Percentiles rank a stretch among this genome's conserved stretches.
These are phyloP conservation scores for Cantharis rufa DNA, from an alignment of 2,888 invertebrate genomes.

Conservation along the genomic window DNA sequence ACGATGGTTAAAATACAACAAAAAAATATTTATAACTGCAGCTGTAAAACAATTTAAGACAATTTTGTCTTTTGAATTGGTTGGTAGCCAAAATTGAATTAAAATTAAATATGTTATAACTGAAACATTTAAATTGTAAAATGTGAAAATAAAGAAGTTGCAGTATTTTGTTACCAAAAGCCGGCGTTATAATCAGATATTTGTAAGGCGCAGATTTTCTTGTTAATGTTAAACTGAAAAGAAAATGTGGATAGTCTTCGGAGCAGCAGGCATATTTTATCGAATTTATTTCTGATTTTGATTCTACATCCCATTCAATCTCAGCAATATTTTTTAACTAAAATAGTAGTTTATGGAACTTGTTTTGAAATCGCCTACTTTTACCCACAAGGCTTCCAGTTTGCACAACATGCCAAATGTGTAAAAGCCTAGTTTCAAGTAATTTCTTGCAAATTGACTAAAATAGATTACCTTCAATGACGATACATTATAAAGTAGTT, in stretches of 20 bases:
- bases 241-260: not conserved
- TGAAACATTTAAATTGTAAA: not conserved
- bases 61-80: slow-evolving; percentile 68
- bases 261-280: slow-evolving; percentile 7
- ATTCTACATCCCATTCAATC: slow-evolving; percentile 3
- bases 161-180: slow-evolving; percentile 1
- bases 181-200: slow-evolving; percentile 10
- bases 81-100: slow-evolving; percentile 67
- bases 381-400: not conserved
- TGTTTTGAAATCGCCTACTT: not conserved
- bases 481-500: not conserved
- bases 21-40: slow-evolving; percentile 62
- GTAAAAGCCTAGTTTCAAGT: no score
- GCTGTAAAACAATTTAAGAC: slow-evolving; percentile 64
- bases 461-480: not conserved
- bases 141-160: not conserved
- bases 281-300: no score
- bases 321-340: not conserved
- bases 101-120: slow-evolving; percentile 55
- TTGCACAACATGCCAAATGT: no score
- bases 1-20: slow-evolving; percentile 66
- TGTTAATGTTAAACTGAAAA: slow-evolving; percentile 10
- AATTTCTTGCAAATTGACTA: no score
- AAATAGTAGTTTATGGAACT: not conserved
- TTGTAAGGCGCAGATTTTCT: slow-evolving; percentile 13